Evolutionary conservation across 2,888 invertebrate species (phyloP).

Genomic region (Clepsis dumicolana): DNA sequence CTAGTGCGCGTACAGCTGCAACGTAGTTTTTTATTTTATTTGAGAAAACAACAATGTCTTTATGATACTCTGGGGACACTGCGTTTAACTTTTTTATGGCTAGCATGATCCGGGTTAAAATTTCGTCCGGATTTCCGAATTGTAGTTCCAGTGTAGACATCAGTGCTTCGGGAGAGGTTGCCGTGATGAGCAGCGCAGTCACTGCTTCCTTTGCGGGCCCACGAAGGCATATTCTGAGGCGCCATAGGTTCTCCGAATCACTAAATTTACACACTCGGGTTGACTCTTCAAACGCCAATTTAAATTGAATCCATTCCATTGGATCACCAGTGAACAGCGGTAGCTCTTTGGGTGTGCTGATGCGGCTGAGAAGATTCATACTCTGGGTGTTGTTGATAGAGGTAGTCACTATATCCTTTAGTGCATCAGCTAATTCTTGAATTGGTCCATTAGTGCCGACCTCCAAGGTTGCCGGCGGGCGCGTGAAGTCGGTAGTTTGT

Average conservation of each 20-base stretch:
- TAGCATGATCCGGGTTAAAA: not conserved
- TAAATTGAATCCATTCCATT: constrained; percentile 50
- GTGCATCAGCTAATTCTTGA: constrained; percentile 41
- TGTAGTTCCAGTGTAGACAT: not conserved
- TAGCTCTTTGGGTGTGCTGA: constrained; percentile 46
- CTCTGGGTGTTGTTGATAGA: not conserved
- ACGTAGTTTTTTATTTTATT: not conserved
- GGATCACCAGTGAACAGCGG: constrained; percentile 48
- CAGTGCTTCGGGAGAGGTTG: not conserved
- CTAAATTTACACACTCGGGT: constrained; percentile 47
- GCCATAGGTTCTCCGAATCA: not conserved
- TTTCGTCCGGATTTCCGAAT: not conserved
- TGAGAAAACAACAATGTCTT: not conserved
- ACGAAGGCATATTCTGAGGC: not conserved
- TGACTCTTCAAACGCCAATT: constrained; percentile 48
- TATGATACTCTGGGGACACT: not conserved
- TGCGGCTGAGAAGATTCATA: constrained; percentile 41
- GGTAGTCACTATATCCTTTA: constrained; percentile 41
- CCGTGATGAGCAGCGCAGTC: not conserved
- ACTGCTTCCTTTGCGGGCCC: not conserved
- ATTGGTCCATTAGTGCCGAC: constrained; percentile 22
- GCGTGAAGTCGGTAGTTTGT: not conserved
- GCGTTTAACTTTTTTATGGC: not conserved
- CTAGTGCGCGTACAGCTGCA: constrained; percentile 8
- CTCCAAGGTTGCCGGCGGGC: constrained; percentile 1